Evolutionary conservation across 2,888 invertebrate genomes (phyloP).

Genomic region (Hylaea fasciaria): DNA sequence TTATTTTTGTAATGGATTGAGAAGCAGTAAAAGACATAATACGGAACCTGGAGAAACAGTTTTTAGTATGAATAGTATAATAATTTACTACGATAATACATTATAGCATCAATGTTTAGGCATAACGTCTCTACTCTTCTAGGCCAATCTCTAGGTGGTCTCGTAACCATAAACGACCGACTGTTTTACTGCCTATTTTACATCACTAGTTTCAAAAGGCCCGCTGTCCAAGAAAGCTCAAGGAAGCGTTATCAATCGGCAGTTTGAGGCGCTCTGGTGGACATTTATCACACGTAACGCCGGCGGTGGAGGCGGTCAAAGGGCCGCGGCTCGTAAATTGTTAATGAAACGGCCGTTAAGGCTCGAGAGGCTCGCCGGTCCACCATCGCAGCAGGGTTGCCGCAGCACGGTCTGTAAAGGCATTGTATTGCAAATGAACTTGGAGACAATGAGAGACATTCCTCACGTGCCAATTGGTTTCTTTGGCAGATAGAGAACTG

Average conservation of each 20-base stretch:
- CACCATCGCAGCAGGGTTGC: conserved; percentile 54
- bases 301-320: conserved; percentile 51
- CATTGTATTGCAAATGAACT: conserved; percentile 22
- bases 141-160: conserved; percentile 14
- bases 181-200: conserved; percentile 5
- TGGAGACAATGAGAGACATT: conserved; percentile 7
- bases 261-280: conserved; percentile 48
- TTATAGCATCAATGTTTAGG: no score
- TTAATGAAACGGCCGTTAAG: conserved; percentile 67
- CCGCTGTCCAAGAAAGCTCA: conserved; percentile 12
- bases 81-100: no score
- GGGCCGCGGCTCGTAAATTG: conserved; percentile 59
- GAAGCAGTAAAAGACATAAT: no score
- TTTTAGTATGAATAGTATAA: no score
- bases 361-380: conserved; percentile 35
- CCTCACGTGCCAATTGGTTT: not conserved
- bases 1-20: no score
- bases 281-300: conserved; percentile 57
- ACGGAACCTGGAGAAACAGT: no score
- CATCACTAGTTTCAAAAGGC: conserved; percentile 7
- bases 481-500: no score
- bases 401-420: conserved; percentile 37
- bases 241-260: conserved; percentile 24
- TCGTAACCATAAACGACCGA: conserved; percentile 6
- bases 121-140: not conserved